Evolutionary conservation across 2,888 invertebrate genomes (phyloP), one percentile per base, ranked within the genome.

Genomic region (Agonopterix alstromeriana): DNA sequence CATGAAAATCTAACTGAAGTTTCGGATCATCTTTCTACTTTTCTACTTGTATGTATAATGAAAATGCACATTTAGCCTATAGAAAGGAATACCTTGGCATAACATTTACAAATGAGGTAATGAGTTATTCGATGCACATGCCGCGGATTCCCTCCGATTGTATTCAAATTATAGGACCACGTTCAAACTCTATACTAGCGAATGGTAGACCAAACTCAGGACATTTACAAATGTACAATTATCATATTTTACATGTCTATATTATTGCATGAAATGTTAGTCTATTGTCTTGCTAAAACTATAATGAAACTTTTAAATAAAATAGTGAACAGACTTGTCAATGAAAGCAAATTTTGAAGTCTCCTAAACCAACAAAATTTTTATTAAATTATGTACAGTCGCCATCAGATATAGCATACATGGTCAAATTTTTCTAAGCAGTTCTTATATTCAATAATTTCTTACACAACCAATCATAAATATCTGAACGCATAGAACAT

Each of bases 161-260:
- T 51, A 49, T 48, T 46, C 35, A 14, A 45, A 48, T 35, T 38
- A 40, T 43, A 38, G 41, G 46, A 44, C 35, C 46, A 49, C 43
- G 40, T 38, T 41, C 45, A 45, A 49, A 49, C 42, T 46, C 58
- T 65, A 65, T 42, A 59, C 64, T 63, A 67, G 57, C 60, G 59
- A 64, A 60, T 50, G 53, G 55, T 58, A 46, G 44, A 57, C 48
- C 49, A 10, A 53, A 50, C 43, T 53, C 50, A 59, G 47, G 45
- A 51, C 50, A 53, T 56, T 46, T 36, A 56, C 55, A 60, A 59
- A 61, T 60, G 61, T 59, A 65, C 56, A 59, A 52, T 56, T 53
- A 36, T 47, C 51, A 46, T 57, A 55, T 48, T 60, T 50, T 53
- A 46, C 45, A 47, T 45, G 10, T 45, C 49, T 54, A 54, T 48